These are phyloP conservation scores for Morus bassanus DNA, from an alignment of 2,797 vertebrate species.

Conservation along the genomic window DNA sequence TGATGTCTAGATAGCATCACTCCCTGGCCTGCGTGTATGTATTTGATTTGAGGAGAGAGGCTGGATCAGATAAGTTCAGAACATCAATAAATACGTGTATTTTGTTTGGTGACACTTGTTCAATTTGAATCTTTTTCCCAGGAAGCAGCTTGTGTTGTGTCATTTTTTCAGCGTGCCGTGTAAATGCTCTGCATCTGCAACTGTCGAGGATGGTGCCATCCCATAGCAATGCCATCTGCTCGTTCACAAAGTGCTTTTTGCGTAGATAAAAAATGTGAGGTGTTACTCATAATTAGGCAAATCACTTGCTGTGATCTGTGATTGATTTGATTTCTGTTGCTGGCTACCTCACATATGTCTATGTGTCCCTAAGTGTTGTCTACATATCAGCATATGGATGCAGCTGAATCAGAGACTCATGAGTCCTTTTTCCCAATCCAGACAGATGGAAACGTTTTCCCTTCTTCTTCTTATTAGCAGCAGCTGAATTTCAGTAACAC, in stretches of 20 bases:
- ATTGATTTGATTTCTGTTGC: slow-evolving; percentile 53
- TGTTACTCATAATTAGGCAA: slow-evolving; percentile 72
- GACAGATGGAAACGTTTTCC: slow-evolving; percentile 64
- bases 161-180: slow-evolving; percentile 57
- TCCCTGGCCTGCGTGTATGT: neutral
- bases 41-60: slow-evolving; percentile 34
- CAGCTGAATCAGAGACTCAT: slow-evolving; percentile 46
- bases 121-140: slow-evolving; percentile 55
- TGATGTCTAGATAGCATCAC: slow-evolving; percentile 10
- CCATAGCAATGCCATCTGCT: slow-evolving; percentile 72
- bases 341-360: slow-evolving; percentile 36
- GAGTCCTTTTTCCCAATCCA: slow-evolving; percentile 15
- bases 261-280: slow-evolving; percentile 59
- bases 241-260: slow-evolving; percentile 54
- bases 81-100: slow-evolving; percentile 36
- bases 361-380: slow-evolving; percentile 48
- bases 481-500: slow-evolving; percentile 49
- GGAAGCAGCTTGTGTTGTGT: slow-evolving; percentile 63
- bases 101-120: slow-evolving; percentile 61
- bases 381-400: slow-evolving; percentile 55
- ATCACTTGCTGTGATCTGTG: slow-evolving; percentile 66
- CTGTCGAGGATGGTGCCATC: slow-evolving; percentile 58
- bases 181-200: slow-evolving; percentile 65
- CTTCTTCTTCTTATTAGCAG: slow-evolving; percentile 37
- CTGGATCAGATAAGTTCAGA: slow-evolving; percentile 56